phyloP scores from a whole-genome alignment of 2,797 vertebrate species.

The Somateria mollissima region DNA sequence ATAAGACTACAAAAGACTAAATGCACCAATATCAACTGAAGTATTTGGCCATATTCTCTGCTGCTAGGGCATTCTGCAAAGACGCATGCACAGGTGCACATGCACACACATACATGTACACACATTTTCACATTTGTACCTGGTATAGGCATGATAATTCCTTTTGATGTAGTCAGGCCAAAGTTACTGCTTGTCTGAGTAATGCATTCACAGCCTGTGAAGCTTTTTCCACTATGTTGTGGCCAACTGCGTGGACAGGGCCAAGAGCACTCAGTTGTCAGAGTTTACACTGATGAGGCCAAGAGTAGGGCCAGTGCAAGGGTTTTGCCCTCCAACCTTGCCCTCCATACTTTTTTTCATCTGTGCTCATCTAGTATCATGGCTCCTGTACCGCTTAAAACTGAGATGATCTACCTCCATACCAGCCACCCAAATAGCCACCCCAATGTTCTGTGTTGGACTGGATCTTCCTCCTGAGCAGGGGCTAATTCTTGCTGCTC shows the following conservation, averaged over 20 bases:
- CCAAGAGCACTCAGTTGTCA: neutral
- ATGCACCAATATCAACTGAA: neutral
- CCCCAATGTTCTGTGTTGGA: too few relatives aligned
- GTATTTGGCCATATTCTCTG: neutral
- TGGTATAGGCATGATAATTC: neutral
- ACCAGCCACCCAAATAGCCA: neutral
- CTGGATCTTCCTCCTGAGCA: neutral
- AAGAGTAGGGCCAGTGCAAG: neutral
- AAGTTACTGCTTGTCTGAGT: neutral
- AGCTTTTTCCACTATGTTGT: neutral
- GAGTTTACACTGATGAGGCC: too few relatives aligned
- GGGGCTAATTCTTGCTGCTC: neutral
- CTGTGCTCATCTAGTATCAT: neutral
- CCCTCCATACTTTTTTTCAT: fast-evolving
- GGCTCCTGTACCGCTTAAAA: neutral
- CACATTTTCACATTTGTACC: fast-evolving
- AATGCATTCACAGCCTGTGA: neutral
- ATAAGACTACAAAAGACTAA: neutral
- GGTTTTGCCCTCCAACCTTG: neutral
- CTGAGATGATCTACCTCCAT: too few relatives aligned
- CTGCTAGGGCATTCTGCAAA: neutral
- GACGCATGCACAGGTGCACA: fast-evolving
- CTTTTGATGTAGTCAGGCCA: neutral
- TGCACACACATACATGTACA: too few relatives aligned
- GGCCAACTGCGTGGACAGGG: neutral